These are phyloP conservation scores for Felis catus DNA, from an alignment of 2,113 vertebrate genomes.

Conservation along the genomic window DNA sequence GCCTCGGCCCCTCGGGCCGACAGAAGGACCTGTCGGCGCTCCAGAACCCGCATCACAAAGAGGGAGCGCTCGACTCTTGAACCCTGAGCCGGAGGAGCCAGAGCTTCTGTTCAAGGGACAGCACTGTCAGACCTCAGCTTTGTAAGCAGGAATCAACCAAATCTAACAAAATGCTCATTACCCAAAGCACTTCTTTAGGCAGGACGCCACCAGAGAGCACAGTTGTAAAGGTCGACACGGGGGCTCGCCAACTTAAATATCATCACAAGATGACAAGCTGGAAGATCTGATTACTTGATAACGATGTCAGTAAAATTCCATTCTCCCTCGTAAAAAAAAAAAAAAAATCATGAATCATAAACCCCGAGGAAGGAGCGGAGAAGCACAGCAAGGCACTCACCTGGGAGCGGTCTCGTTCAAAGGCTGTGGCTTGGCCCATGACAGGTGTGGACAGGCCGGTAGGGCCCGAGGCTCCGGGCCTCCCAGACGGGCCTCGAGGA, in stretches of 20 bases:
- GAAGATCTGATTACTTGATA: background rate
- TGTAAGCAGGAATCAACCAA: background rate
- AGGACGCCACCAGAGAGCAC: background rate
- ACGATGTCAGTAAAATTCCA: constrained; percentile 39
- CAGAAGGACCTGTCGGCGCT: background rate
- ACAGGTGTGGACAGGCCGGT: constrained; percentile 97
- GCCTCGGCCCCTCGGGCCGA: accelerated
- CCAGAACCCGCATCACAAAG: accelerated
- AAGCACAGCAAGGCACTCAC: constrained; percentile 80
- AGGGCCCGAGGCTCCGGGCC: constrained; percentile 96
- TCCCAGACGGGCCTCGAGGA: constrained; percentile 95
- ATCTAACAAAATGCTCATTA: background rate
- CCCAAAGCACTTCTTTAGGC: background rate
- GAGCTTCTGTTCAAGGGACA: background rate
- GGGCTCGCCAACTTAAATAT: background rate
- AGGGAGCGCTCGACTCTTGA: background rate
- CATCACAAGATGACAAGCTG: background rate
- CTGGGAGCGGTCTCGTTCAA: constrained; percentile 98
- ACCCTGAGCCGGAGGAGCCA: background rate
- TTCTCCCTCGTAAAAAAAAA: background rate
- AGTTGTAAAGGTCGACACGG: background rate
- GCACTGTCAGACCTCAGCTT: background rate
- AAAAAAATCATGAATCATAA: background rate
- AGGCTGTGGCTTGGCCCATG: constrained; percentile 99
- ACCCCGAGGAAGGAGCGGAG: background rate